Conservation (phyloP, 2,888 invertebrate species). For the Nomada hirtipes region DNA sequence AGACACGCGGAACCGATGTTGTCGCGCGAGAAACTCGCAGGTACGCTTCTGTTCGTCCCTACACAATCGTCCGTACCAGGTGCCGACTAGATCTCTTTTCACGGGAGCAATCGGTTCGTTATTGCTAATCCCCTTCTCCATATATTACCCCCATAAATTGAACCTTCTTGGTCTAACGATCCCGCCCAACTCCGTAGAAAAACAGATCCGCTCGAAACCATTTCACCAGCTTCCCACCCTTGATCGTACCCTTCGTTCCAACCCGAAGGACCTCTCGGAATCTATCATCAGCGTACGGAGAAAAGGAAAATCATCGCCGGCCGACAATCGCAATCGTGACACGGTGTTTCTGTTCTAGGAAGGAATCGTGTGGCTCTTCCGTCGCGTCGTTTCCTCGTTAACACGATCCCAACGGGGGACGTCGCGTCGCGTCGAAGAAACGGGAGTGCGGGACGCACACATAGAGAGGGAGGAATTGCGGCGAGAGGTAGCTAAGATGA, state of each 20-base stretch:
- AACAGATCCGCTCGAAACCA: too few species aligned
- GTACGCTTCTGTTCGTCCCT: slow-evolving; percentile 2
- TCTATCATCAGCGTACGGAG: neutral
- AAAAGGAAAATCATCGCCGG: neutral
- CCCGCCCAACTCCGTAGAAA: too few species aligned
- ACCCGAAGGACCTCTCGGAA: neutral
- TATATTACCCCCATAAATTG: too few species aligned
- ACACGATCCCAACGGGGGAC: slow-evolving; percentile 25
- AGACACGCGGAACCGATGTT: slow-evolving; percentile 21
- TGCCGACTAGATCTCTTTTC: too few species aligned
- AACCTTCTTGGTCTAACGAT: too few species aligned
- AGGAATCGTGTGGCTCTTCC: slow-evolving; percentile 45
- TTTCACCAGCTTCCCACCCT: too few species aligned
- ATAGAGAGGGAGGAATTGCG: slow-evolving; percentile 23
- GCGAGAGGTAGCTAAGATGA: slow-evolving; percentile 52
- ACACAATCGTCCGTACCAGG: too few species aligned
- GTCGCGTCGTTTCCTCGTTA: slow-evolving; percentile 51
- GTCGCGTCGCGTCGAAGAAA: neutral
- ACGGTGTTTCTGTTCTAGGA: slow-evolving; percentile 32
- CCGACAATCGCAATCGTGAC: slow-evolving; percentile 36
- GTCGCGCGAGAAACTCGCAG: slow-evolving; percentile 26
- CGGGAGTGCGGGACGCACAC: neutral
- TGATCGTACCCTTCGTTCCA: neutral
- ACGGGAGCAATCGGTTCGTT: too few species aligned
- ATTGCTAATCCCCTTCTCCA: too few species aligned